Conservation (phyloP, 2,797 vertebrate species). For the Myotis daubentonii region DNA sequence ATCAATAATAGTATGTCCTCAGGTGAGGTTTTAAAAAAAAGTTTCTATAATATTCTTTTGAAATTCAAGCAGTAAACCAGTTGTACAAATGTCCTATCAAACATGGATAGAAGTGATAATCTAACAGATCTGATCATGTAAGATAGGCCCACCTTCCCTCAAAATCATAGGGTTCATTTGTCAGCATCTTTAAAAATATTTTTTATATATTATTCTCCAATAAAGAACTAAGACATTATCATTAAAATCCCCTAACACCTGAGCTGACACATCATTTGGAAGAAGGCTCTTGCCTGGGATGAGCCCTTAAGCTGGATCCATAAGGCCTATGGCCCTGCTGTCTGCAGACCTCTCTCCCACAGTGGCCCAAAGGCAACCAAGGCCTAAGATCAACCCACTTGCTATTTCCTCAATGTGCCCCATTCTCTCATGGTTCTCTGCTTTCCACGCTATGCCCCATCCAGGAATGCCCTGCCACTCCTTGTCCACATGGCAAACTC, state of each 20-base stretch:
- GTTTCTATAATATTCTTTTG: neutral
- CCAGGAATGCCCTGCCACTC: neutral
- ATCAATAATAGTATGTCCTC: neutral
- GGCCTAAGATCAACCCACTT: neutral
- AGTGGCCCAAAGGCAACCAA: neutral
- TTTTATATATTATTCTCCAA: neutral
- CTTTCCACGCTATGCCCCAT: neutral
- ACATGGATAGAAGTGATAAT: neutral
- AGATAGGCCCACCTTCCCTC: neutral
- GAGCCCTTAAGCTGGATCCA: neutral
- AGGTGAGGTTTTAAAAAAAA: neutral
- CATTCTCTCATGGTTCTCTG: neutral
- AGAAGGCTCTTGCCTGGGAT: neutral
- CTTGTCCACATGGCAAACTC: neutral
- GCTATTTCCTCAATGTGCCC: neutral
- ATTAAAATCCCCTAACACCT: neutral
- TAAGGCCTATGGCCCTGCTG: neutral
- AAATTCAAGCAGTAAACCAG: slow-evolving; percentile 6
- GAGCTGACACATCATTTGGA: neutral
- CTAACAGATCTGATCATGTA: neutral
- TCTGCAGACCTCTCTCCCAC: neutral
- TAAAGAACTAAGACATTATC: neutral
- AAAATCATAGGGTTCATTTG: neutral
- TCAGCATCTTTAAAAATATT: neutral
- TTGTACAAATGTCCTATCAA: slow-evolving; percentile 13